A percentile compares a stretch with the other conserved stretches of the same genome.
Conservation (phyloP, 2,797 vertebrate genomes). For the Paedocypris micromegethes region DNA sequence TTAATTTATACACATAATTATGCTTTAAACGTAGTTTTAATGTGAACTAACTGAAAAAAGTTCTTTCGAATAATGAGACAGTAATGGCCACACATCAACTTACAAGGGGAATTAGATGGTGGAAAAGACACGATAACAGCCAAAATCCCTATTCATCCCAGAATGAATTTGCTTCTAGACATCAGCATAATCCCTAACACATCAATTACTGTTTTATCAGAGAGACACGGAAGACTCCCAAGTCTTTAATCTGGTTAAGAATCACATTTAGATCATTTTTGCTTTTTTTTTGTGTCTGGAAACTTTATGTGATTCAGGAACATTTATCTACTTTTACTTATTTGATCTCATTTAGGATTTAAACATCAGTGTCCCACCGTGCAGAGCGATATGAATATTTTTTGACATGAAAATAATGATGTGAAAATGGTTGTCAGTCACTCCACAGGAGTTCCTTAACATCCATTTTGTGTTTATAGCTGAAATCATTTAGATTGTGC, state of each 20-base stretch:
- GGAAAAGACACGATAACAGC: slow-evolving; percentile 22
- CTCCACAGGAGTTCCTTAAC: slow-evolving; percentile 5
- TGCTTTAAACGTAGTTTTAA: neutral
- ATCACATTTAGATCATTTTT: slow-evolving; percentile 15
- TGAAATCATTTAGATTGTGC: too few relatives aligned
- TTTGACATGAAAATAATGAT: slow-evolving; percentile 8
- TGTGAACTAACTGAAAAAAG: neutral
- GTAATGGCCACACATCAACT: slow-evolving; percentile 3
- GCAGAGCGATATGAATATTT: neutral
- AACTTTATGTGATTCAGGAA: slow-evolving; percentile 9
- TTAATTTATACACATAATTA: neutral
- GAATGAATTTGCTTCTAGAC: slow-evolving; percentile 27
- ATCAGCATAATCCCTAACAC: slow-evolving; percentile 29
- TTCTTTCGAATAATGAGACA: slow-evolving; percentile 19
- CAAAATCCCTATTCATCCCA: slow-evolving; percentile 32
- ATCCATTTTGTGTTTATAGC: neutral
- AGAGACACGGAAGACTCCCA: slow-evolving; percentile 18
- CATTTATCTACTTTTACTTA: slow-evolving; percentile 20
- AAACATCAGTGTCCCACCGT: slow-evolving; percentile 1
- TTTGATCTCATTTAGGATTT: neutral
- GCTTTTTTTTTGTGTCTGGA: slow-evolving; percentile 6
- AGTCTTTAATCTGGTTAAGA: slow-evolving; percentile 29
- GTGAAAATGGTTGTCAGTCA: slow-evolving; percentile 3
- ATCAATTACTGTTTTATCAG: slow-evolving; percentile 39
- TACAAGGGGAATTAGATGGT: slow-evolving; percentile 22